Conservation (phyloP, 2,888 invertebrate genomes). For the Dasysyrphus tricinctus region DNA sequence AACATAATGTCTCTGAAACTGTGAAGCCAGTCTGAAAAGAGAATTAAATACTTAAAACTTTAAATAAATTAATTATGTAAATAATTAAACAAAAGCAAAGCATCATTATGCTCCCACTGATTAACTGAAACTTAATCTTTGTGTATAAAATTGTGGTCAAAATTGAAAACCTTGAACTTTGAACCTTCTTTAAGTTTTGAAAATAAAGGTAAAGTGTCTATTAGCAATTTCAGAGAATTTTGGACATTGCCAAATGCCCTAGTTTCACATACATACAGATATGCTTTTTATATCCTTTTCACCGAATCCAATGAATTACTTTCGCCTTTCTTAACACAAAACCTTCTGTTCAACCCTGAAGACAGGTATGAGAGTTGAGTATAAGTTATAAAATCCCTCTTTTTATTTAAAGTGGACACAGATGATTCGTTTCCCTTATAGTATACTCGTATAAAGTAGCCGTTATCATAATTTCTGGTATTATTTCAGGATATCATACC, state of each 20-base stretch:
- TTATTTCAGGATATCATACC: slow-evolving; percentile 69
- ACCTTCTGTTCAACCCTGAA: slow-evolving; percentile 52
- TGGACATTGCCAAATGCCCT: neutral
- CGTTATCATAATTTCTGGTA: slow-evolving; percentile 70
- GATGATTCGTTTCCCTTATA: slow-evolving; percentile 49
- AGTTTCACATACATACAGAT: too few species aligned
- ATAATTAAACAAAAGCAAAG: too few species aligned
- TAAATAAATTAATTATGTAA: too few species aligned
- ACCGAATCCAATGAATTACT: slow-evolving; percentile 1
- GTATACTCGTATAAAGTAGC: slow-evolving; percentile 4
- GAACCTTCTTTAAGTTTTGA: neutral
- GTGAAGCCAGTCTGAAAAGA: too few species aligned
- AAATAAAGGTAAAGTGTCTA: neutral
- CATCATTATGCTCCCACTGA: too few species aligned
- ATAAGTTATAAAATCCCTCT: neutral
- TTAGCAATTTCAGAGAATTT: neutral
- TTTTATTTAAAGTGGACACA: slow-evolving; percentile 38
- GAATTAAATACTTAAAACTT: too few species aligned
- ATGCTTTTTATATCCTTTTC: neutral
- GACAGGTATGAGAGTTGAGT: slow-evolving; percentile 36
- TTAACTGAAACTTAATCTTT: too few species aligned
- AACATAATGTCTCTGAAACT: too few species aligned
- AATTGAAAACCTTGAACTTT: too few species aligned
- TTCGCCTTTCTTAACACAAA: slow-evolving; percentile 42
- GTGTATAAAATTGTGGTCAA: too few species aligned